Percentiles rank a stretch among this genome's conserved stretches.
These are phyloP conservation scores for Erebia aethiops DNA, from an alignment of 2,888 invertebrate genomes.

Conservation along the genomic window DNA sequence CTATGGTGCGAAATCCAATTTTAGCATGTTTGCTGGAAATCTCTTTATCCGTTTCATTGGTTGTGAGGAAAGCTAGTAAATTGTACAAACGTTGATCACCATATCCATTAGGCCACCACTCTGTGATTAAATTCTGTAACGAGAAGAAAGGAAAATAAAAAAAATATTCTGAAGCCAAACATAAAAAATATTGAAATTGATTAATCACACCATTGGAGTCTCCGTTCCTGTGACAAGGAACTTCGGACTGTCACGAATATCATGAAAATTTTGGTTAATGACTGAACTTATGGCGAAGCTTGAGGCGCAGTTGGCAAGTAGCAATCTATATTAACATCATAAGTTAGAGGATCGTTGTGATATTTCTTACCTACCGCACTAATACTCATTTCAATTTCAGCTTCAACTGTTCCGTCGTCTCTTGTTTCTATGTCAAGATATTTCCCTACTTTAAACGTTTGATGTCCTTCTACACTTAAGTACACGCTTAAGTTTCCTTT, in stretches of 20 bases:
- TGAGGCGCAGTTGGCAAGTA: neutral
- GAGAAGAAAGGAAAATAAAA: neutral
- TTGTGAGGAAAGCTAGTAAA: slow-evolving; percentile 79
- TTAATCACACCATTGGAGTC: too few relatives aligned
- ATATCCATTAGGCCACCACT: slow-evolving; percentile 98
- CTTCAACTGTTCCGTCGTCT: slow-evolving; percentile 59
- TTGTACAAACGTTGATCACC: slow-evolving; percentile 91
- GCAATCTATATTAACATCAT: neutral
- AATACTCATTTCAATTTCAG: slow-evolving; percentile 58
- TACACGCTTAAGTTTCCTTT: slow-evolving; percentile 58
- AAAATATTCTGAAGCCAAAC: too few relatives aligned
- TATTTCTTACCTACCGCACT: slow-evolving; percentile 55
- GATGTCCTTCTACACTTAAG: slow-evolving; percentile 59
- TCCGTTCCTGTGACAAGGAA: too few relatives aligned
- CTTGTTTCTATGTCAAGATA: slow-evolving; percentile 48
- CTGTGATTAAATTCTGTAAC: slow-evolving; percentile 62
- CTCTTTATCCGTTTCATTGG: slow-evolving; percentile 55
- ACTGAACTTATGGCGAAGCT: neutral
- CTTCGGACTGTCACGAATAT: too few relatives aligned
- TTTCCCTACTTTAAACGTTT: slow-evolving; percentile 54
- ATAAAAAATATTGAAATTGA: too few relatives aligned
- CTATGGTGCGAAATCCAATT: slow-evolving; percentile 94
- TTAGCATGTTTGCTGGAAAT: slow-evolving; percentile 77
- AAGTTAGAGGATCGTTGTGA: neutral
- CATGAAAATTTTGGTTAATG: too few relatives aligned